Base-by-base conservation (phyloP, 2,797 vertebrate genomes). In the Taenioides sp. region DNA sequence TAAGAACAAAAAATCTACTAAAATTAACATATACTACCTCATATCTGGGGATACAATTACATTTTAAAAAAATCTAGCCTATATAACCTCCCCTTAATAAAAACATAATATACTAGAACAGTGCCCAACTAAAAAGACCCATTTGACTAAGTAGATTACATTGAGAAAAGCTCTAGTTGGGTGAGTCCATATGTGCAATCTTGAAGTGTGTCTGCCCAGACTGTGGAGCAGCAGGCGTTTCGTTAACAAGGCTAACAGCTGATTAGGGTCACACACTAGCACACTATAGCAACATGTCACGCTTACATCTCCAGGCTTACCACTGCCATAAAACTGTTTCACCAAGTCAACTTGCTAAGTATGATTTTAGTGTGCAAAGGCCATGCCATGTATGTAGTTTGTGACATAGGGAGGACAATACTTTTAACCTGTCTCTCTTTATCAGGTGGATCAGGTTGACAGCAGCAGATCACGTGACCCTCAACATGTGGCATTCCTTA, bases 191-290 rank as follows among this genome's bases (percentile, higher is more conserved):
- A 85, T 89, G 80, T 64, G 79, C n/a, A 70, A 73, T 69, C 78
- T 70, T 69, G 69, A 87, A 84, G 84, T 78, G 80, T 81, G 76
- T 92, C 89, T 86, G 84, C 52, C 71, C 88, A 88, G 88, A 86
- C 87, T 85, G 78, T 64, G 73, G 77, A 89, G 87, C 88, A 90
- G 87, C 90, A 86, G 84, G 86, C 7, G 63, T 60, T 75, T 37
- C 69, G 74, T 78, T 84, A 87, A 90, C 86, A 84, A 87, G 91
- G 90, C 85, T 91, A 89, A 90, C 83, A 81, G 81, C 83, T 76
- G 90, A 92, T 93, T 92, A 93, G 90, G 91, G 92, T 89, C 88
- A 92, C 77, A 40, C 73, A 77, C 69, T 43, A 47, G 71, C 66
- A 25, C 70, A 74, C 71, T 67, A 78, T 74, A 84, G 71, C 71